Evolutionary conservation across 1,140 invertebrate species (phyloP), one percentile per base, ranked within the genome.

Genomic region (Stenopsyche tienmushanensis): DNA sequence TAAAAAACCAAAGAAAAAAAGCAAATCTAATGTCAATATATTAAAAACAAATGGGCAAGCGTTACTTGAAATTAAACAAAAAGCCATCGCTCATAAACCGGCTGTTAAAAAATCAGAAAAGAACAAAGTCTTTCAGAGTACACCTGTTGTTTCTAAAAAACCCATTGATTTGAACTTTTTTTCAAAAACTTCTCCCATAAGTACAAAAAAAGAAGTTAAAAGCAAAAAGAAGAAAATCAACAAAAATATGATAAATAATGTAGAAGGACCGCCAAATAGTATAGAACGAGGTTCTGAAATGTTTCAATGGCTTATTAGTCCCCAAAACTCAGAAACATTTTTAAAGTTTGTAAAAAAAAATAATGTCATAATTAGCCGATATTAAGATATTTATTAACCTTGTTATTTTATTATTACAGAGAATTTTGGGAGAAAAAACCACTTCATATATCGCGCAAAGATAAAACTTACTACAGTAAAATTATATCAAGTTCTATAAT

Each of bases 391-490:
- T 8, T 23, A 59, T 9, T 9, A 21, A 59, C 13, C 25, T 47
- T 47, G 17, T 47, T 44, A 47, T 17, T 17, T 26, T 45, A 8
- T 57, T 41, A 54, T 75, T 78, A 63, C 50, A 77, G 74, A 2
- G 72, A 79, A 2, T 80, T 82, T 71, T 97, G 93, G 93, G 94
- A 97, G 77, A 88, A 87, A 58, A 85, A 85, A 65, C 90, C 92
- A 1, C 73, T 95, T 9, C 81, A 89, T 64, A 85, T 97, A 29
- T 83, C 85, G 64, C 82, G 92, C 47, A 81, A 85, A 45, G 82
- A 84, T 53, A 50, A 76, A 1, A 75, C 82, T 13, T 94, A 93
- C 73, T 96, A 89, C 75, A 81, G 83, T 49, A 79, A 86, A 29
- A 77, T 96, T 45, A 87, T 96, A 65, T 89, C 89, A 3, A 90